These are phyloP conservation scores for Cyrtodaria siliqua DNA, from an alignment of 2,888 invertebrate species.

Conservation along the genomic window DNA sequence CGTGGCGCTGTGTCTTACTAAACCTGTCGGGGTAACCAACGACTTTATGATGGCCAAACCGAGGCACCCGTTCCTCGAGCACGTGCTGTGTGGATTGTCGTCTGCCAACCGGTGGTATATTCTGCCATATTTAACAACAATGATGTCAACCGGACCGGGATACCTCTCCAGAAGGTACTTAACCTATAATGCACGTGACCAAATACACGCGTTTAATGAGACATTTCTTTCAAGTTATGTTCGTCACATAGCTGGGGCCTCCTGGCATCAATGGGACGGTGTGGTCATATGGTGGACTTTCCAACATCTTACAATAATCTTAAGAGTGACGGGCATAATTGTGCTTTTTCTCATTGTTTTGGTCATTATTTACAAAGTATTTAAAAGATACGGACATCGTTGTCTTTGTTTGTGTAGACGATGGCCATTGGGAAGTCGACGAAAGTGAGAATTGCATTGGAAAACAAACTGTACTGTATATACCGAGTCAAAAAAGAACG, in stretches of 20 bases:
- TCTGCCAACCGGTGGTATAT: constrained; percentile 40
- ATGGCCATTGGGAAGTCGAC: too few species aligned
- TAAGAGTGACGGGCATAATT: too few species aligned
- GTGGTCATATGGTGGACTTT: constrained; percentile 39
- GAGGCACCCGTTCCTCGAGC: constrained; percentile 31
- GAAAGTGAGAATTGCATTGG: too few species aligned
- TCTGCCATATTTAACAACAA: constrained; percentile 45
- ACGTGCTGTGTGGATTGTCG: constrained; percentile 39
- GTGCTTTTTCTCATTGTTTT: too few species aligned
- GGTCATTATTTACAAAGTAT: too few species aligned
- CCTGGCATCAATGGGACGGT: constrained; percentile 53
- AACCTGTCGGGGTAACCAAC: constrained; percentile 36
- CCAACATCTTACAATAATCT: too few species aligned
- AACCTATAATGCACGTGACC: constrained; percentile 6
- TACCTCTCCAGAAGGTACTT: constrained; percentile 31
- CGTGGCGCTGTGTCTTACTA: constrained; percentile 33
- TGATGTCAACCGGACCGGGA: constrained; percentile 53
- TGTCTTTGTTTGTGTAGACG: too few species aligned
- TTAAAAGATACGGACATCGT: too few species aligned
- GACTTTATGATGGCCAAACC: constrained; percentile 56
- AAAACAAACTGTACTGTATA: too few species aligned
- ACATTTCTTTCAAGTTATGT: constrained; percentile 19
- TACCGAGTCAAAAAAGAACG: too few species aligned
- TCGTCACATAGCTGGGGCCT: constrained; percentile 33
- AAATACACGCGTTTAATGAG: constrained; percentile 18